Evolutionary conservation across 2,113 vertebrate genomes (phyloP), one percentile per base, ranked within the genome.

Genomic region (Anhinga rufa): DNA sequence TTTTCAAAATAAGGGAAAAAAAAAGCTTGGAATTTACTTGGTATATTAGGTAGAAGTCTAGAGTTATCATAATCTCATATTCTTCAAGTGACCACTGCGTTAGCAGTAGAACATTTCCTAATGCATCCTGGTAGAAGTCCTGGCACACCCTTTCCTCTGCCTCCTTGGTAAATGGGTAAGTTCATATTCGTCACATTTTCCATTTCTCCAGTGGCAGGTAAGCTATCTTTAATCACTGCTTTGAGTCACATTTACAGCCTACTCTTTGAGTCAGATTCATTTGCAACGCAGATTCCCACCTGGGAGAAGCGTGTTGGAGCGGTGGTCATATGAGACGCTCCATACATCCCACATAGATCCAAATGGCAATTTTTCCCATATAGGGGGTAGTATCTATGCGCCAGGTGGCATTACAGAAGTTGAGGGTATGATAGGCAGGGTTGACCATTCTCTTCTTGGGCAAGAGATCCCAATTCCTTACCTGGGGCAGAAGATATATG

Each of bases 321-420:
- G 54, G 28, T 86, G 28, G 21, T 71, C 80, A 9, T 40, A 4
- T 34, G 10, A 58, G 31, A 40, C 32, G 8, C 4, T 61, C 60
- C 16, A 12, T 34, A 46, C 18, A 14, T 34, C 46, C 70, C 34
- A 22, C 6, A 5, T 34, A 54, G 24, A 79, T 82, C 46, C 57
- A 82, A n/a, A 58, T 26, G 54, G 57, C 14, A 8, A 3, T 58
- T 71, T 80, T 94, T 54, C 40, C 51, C 3, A 2, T 19, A 9
- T 2, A 58, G 14, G 4, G 6, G 14, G 14, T 24, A 28, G 28
- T 62, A n/a, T 12, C 22, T 66, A 0, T 36, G 21, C 1, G 4
- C 44, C 32, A 13, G 44, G 36, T 70, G 55, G 8, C 26, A 44
- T 52, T 38, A 38, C 15, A 82, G 46, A 60, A 81, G 1, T 17